These are phyloP conservation scores for Tachina grossa DNA, from an alignment of 2,888 invertebrate genomes.

Conservation along the genomic window DNA sequence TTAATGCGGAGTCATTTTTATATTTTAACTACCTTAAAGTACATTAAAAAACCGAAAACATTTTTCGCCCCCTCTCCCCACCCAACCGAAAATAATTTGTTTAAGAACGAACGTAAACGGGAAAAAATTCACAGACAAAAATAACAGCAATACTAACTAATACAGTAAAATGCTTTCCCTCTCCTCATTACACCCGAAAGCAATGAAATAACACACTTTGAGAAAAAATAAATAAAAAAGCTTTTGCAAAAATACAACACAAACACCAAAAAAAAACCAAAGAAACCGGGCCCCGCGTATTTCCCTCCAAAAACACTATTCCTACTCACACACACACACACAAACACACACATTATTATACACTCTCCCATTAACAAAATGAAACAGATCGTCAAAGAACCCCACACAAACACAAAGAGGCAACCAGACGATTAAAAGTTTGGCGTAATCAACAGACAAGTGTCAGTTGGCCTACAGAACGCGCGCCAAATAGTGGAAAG, in stretches of 20 bases:
- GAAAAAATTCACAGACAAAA: not conserved
- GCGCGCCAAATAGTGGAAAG: conserved; percentile 68
- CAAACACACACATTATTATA: not conserved
- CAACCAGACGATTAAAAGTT: conserved; percentile 70
- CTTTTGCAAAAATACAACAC: conserved; percentile 27
- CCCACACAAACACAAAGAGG: conserved; percentile 34
- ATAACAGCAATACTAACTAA: not conserved
- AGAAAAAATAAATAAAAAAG: not conserved
- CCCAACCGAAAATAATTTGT: not conserved
- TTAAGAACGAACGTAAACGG: not conserved
- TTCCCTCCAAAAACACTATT: conserved; percentile 16
- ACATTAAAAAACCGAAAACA: not conserved
- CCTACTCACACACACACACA: not conserved
- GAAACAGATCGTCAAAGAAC: conserved; percentile 46
- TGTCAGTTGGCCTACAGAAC: conserved; percentile 72
- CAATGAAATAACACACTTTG: not conserved
- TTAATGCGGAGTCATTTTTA: conserved; percentile 31
- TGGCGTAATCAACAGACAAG: conserved; percentile 65
- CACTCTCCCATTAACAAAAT: conserved; percentile 38
- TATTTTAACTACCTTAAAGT: conserved; percentile 5
- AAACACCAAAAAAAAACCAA: not conserved
- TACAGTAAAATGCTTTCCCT: not conserved
- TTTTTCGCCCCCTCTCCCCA: not conserved
- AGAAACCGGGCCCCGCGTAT: conserved; percentile 37
- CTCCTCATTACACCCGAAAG: conserved; percentile 16